Evolutionary conservation across 2,113 vertebrate species (phyloP), one percentile per base, ranked within the genome.

Genomic region (Athene cunicularia): DNA sequence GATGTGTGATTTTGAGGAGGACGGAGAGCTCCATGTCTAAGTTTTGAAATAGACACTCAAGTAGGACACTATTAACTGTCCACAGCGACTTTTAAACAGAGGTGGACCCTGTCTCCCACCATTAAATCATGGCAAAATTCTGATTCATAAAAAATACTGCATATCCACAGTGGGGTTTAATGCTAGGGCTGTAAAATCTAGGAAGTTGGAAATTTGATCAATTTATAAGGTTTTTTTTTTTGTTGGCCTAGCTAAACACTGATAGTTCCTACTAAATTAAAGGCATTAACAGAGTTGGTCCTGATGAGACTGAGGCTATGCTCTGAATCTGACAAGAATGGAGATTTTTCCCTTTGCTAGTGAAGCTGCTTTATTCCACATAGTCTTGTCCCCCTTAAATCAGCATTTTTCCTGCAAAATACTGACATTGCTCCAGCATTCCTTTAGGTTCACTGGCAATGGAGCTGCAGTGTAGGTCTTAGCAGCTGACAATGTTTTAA

Each of bases 1-100:
- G 91, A 93, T 95, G 53, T 92, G 30, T 75, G 39, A 47, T 93
- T 95, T 90, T 96, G 60, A 89, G 80, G 80, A 88, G 66, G 91
- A 89, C 73, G 62, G 70, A 95, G 43, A 75, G 24, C 43, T 73
- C 12, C 55, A 43, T 72, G 45, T 82, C 66, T 94, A 73, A 62
- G 30, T 73, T 94, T 85, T 82, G 27, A 94, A 96, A 92, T 68
- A 4, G 58, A 96, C 60, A 85, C 70, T 14, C 47, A 93, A 82
- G 24, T 53, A 82, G 45, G 70, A 37, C 37, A 62, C 41, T 88
- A 14, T 80, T 76, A 84, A 80, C 68, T 92, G 87, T 80, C 49
- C n/a, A 62, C 21, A 27, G 3, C 50, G 53, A 85, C 8, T 92
- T 92, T 80, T 71, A 91, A 85, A 30, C n/a, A n/a, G 14, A 39